phyloP scores from a whole-genome alignment of 1,140 invertebrate species.

The Drosophila equinoxialis region DNA sequence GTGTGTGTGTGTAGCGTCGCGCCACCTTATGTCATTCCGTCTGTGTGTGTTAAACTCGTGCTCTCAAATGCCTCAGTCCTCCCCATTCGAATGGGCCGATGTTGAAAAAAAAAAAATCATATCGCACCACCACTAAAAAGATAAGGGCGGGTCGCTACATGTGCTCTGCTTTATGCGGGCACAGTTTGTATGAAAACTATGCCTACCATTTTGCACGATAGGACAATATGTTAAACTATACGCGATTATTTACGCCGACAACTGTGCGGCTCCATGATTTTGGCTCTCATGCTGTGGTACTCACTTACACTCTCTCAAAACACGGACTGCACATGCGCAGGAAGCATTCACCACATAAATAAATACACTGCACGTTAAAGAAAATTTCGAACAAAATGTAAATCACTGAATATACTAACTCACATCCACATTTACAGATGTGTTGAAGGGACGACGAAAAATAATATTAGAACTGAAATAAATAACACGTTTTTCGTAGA shows the following conservation, averaged over 20 bases:
- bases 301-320: conserved; percentile 37
- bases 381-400: conserved; percentile 27
- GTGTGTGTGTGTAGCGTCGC: conserved; percentile 23
- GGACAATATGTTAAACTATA: background rate
- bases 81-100: conserved; percentile 19
- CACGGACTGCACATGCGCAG: conserved; percentile 69
- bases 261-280: conserved; percentile 23
- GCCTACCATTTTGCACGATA: background rate
- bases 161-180: conserved; percentile 4
- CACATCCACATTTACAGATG: background rate
- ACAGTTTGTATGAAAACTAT: conserved; percentile 30
- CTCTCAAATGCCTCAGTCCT: conserved; percentile 22
- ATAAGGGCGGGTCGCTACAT: conserved; percentile 47
- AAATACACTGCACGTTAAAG: conserved; percentile 21
- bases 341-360: conserved; percentile 31
- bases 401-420: background rate
- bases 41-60: conserved; percentile 31
- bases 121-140: conserved; percentile 53
- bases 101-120: conserved; percentile 30
- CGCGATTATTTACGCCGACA: background rate
- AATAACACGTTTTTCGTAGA: background rate
- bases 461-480: background rate
- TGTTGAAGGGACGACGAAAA: background rate
- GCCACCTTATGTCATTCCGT: conserved; percentile 43
- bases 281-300: conserved; percentile 1